Evolutionary conservation across 1,140 invertebrate genomes (phyloP), one percentile per base, ranked within the genome.

Genomic region (Drosophila kepulauana): DNA sequence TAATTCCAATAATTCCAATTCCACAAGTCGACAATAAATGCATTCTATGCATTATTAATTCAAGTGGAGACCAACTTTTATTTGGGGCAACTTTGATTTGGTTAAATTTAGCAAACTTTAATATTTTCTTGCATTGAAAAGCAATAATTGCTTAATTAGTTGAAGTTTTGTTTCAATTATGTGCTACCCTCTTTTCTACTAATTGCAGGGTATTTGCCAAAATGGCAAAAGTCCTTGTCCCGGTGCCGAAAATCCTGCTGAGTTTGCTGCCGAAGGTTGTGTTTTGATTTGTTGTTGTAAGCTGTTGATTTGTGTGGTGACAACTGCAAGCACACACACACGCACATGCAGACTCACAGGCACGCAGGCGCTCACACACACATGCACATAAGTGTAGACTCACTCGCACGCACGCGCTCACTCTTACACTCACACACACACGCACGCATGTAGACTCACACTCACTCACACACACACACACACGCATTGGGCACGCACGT

Each of bases 251-350:
- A 35, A 15, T 41, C 3, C 20, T 30, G 52, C 33, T 33, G 6
- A 16, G 57, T 51, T 58, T 28, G 15, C 7, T 20, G 1, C 43
- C 35, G 63, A 72, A 72, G 69, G 69, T 58, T 58, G 30, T 33
- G 11, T 58, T 58, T 48, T 67, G 63, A 57, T 41, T 58, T 67
- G 52, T 61, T 63, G 25, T 48, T 54, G 30, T 25, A 25, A 25
- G 3, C 20, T 25, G 20, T 3, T 25, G 20, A 25, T 25, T 25
- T 54, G 45, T 45, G 43, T 65, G 28, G 48, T 20, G 43, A 67
- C 52, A 57, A 28, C 48, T 52, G 15, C 51, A 38, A n/a, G 33
- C 43, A 38, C 59, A 41, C 30, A 51, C 15, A 30, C 30, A 35
- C 45, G 25, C 38, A 7, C 41, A 35, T 41, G 28, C 30, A 48